phyloP scores from a whole-genome alignment of 1,140 invertebrate species.

The Drosophila kepulauana region DNA sequence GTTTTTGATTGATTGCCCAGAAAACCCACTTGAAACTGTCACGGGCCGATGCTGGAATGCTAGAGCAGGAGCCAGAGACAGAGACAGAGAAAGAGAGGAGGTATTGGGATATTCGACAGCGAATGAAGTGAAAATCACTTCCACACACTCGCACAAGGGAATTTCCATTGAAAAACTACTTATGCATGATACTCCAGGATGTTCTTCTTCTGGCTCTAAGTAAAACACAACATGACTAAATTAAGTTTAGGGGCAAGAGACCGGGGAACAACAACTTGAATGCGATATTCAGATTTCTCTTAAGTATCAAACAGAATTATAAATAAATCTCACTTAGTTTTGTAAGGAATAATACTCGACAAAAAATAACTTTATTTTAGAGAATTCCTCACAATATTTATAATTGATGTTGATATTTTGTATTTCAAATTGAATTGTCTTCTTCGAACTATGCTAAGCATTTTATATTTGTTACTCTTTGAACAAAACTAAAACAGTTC shows the following conservation, averaged over 20 bases:
- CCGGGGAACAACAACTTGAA: no score
- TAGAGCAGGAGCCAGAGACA: background rate
- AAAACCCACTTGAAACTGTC: constrained; percentile 82
- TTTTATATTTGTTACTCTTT: no score
- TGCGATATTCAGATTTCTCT: no score
- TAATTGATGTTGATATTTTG: no score
- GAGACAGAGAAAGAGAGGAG: background rate
- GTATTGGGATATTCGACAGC: constrained; percentile 19
- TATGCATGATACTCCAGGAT: constrained; percentile 48
- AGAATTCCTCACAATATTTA: no score
- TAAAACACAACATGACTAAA: constrained; percentile 54
- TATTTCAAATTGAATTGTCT: no score
- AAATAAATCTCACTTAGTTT: no score
- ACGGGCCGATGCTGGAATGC: constrained; percentile 26
- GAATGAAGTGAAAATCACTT: constrained; percentile 78
- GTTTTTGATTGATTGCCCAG: constrained; percentile 77
- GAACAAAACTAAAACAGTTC: no score
- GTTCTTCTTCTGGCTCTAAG: constrained; percentile 1
- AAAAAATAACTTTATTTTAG: no score
- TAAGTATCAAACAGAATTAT: no score
- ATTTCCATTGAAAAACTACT: constrained; percentile 79
- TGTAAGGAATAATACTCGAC: no score
- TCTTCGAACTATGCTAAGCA: no score
- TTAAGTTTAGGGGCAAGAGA: constrained; percentile 37
- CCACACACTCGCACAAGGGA: constrained; percentile 40